Conservation (phyloP, 2,113 vertebrate genomes). For the Phoenicopterus ruber region DNA sequence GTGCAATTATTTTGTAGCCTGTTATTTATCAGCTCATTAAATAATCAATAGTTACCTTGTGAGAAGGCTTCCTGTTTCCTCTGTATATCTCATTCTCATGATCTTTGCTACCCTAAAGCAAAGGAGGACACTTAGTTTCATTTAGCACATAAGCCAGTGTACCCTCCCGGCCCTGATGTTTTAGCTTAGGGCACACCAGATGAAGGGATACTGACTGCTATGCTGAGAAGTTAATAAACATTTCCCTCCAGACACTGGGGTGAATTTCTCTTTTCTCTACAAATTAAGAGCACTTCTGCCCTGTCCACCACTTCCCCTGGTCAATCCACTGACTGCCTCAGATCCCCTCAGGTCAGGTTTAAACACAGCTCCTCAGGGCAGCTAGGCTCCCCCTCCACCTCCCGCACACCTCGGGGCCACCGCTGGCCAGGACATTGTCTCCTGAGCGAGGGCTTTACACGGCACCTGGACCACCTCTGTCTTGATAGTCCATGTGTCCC, state of each 20-base stretch:
- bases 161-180: not conserved
- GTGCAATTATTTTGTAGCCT: not conserved
- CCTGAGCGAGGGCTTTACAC: not conserved
- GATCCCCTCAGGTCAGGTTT: not conserved
- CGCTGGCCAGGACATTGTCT: fast-evolving
- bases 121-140: not conserved
- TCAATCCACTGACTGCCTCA: not conserved
- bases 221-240: not conserved
- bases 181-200: not conserved
- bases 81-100: not conserved
- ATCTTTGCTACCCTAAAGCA: not conserved
- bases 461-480: fast-evolving
- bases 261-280: not conserved
- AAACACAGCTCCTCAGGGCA: not conserved
- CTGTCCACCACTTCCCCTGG: not conserved
- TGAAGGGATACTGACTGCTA: not conserved
- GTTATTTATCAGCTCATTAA: not conserved
- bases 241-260: not conserved
- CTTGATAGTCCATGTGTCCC: not conserved
- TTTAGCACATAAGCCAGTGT: not conserved
- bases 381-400: not conserved
- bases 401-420: not conserved
- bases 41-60: not conserved
- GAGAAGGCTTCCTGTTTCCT: not conserved
- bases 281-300: not conserved